phyloP scores from a whole-genome alignment of 53 echinoderm and acorn worm species.

The Paracentrotus lividus region DNA sequence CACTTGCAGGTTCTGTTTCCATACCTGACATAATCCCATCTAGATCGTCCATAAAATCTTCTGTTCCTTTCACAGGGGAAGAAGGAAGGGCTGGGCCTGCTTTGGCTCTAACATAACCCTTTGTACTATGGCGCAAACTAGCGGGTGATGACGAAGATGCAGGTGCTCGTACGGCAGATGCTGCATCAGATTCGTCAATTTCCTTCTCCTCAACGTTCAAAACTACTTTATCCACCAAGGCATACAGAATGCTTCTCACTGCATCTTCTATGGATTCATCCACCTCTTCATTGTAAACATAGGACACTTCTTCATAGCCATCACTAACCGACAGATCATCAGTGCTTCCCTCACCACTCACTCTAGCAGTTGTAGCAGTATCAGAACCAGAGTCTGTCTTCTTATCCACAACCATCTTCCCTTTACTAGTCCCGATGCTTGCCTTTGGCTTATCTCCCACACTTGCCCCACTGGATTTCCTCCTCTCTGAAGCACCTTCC shows the following conservation, averaged over 20 bases:
- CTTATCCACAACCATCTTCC: slow-evolving; percentile 13
- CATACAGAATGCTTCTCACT: slow-evolving; percentile 82
- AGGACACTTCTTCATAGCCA: slow-evolving; percentile 87
- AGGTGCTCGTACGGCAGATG: neutral
- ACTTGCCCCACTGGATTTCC: slow-evolving; percentile 63
- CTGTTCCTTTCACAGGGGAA: slow-evolving; percentile 73
- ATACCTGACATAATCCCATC: slow-evolving; percentile 91
- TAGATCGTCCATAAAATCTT: slow-evolving; percentile 91
- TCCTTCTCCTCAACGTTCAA: slow-evolving; percentile 79
- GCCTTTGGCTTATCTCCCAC: slow-evolving; percentile 64
- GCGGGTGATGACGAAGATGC: neutral
- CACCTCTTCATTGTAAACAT: slow-evolving; percentile 96
- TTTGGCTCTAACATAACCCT: slow-evolving; percentile 39
- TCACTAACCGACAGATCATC: slow-evolving; percentile 86
- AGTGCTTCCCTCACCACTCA: slow-evolving; percentile 74
- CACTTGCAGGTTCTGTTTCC: slow-evolving; percentile 80
- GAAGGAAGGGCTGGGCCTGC: slow-evolving; percentile 5
- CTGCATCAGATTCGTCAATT: slow-evolving; percentile 33
- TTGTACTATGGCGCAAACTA: neutral
- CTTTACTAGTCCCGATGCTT: slow-evolving; percentile 72
- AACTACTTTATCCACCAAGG: slow-evolving; percentile 85
- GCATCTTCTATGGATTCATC: slow-evolving; percentile 91
- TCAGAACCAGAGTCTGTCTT: slow-evolving; percentile 58
- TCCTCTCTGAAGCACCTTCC: slow-evolving; percentile 29
- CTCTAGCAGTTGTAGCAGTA: slow-evolving; percentile 47